Conservation (phyloP, 2,888 invertebrate species). For the Craniophora ligustri region DNA sequence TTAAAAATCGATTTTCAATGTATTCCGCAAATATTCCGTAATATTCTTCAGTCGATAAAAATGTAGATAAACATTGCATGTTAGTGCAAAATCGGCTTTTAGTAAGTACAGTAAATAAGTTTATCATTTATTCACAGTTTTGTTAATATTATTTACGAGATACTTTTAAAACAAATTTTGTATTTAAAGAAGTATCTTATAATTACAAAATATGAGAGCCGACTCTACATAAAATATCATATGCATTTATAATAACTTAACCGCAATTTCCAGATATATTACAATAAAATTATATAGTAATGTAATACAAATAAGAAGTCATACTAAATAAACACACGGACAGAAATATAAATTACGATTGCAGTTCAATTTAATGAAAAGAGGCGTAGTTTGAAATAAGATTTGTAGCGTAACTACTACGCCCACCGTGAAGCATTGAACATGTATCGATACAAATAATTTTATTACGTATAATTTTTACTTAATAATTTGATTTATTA, state of each 20-base stretch:
- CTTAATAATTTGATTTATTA: constrained; percentile 21
- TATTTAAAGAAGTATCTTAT: too few species aligned
- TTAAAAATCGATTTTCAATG: neutral
- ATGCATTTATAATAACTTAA: neutral
- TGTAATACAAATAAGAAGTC: constrained; percentile 7
- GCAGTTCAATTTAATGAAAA: constrained; percentile 43
- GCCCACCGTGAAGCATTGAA: constrained; percentile 30
- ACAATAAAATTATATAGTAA: neutral
- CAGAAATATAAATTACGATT: constrained; percentile 16
- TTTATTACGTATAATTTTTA: constrained; percentile 4
- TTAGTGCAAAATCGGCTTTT: constrained; percentile 32
- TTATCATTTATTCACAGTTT: too few species aligned
- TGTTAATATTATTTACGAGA: too few species aligned
- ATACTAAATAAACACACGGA: constrained; percentile 35
- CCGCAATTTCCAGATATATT: neutral
- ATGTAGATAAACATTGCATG: constrained; percentile 26
- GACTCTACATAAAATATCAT: too few species aligned
- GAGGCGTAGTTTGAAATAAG: constrained; percentile 43
- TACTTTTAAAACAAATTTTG: too few species aligned
- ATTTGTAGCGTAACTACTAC: constrained; percentile 39
- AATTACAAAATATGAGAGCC: too few species aligned
- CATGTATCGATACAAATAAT: constrained; percentile 20
- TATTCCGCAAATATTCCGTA: neutral
- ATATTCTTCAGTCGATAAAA: constrained; percentile 7
- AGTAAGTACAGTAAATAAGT: neutral